Evolutionary conservation across 2,888 invertebrate genomes (phyloP).

Genomic region (Cantharis nigra): DNA sequence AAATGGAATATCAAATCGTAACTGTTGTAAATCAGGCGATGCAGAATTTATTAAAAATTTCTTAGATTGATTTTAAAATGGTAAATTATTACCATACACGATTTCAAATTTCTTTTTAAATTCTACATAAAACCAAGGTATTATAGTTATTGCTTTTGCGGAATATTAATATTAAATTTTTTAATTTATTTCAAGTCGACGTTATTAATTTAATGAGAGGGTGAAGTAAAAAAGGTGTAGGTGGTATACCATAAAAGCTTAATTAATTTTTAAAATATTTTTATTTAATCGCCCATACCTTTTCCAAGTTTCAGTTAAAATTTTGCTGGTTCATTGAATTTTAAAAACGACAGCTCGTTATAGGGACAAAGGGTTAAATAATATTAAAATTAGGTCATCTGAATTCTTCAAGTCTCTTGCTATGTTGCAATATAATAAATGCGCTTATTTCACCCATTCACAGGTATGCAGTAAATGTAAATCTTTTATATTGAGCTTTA

Average conservation of each 20-base stretch:
- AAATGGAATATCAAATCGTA: background rate
- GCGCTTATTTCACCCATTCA: background rate
- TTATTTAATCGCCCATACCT: background rate
- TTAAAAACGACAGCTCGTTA: background rate
- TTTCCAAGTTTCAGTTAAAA: background rate
- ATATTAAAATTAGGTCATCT: background rate
- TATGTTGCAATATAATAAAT: background rate
- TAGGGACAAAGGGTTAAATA: background rate
- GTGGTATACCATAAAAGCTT: background rate
- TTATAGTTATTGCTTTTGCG: background rate
- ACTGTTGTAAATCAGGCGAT: background rate
- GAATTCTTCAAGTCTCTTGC: background rate
- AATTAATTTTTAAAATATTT: background rate
- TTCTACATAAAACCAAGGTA: no score
- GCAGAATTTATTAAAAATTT: background rate
- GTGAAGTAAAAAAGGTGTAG: background rate
- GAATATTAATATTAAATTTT: background rate
- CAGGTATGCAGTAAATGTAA: background rate
- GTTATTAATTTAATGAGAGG: background rate
- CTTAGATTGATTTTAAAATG: background rate
- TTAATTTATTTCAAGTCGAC: background rate
- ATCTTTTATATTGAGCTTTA: background rate
- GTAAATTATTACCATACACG: no score
- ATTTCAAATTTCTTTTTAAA: no score
- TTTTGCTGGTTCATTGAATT: constrained; percentile 2